Conservation (phyloP, 2,888 invertebrate genomes). For the Pegoplata infirma region DNA sequence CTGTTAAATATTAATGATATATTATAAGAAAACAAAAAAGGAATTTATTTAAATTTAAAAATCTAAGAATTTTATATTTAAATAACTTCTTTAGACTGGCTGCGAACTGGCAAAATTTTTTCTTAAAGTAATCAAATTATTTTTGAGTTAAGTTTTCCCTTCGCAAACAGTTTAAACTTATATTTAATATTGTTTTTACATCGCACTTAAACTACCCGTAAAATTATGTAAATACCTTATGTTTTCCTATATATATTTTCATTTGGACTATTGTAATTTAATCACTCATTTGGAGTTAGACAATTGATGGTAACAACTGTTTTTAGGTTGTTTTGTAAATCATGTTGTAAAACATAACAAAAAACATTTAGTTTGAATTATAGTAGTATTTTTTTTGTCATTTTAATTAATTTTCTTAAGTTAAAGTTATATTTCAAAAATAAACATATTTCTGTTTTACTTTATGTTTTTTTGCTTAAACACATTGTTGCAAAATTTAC, state of each 20-base stretch:
- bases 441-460: conserved; percentile 19
- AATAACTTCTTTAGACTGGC: neutral
- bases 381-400: conserved; percentile 13
- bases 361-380: neutral
- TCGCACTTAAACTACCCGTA: too few relatives aligned
- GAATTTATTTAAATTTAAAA: too few relatives aligned
- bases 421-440: conserved; percentile 39
- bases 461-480: neutral
- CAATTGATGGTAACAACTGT: conserved; percentile 2
- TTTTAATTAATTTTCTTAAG: conserved; percentile 7
- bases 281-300: neutral
- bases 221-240: conserved; percentile 22
- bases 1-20: neutral
- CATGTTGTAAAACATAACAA: neutral
- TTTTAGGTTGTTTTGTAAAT: conserved; percentile 12
- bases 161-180: too few relatives aligned
- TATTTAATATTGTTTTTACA: neutral
- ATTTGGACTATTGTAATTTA: neutral
- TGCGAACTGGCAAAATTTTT: too few relatives aligned
- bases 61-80: neutral
- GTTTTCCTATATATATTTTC: neutral
- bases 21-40: neutral
- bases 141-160: too few relatives aligned
- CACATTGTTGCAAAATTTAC: neutral
- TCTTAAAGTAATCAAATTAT: too few relatives aligned